These are phyloP conservation scores for Polypedilum vanderplanki DNA, from an alignment of 1,140 invertebrate genomes.

Conservation along the genomic window DNA sequence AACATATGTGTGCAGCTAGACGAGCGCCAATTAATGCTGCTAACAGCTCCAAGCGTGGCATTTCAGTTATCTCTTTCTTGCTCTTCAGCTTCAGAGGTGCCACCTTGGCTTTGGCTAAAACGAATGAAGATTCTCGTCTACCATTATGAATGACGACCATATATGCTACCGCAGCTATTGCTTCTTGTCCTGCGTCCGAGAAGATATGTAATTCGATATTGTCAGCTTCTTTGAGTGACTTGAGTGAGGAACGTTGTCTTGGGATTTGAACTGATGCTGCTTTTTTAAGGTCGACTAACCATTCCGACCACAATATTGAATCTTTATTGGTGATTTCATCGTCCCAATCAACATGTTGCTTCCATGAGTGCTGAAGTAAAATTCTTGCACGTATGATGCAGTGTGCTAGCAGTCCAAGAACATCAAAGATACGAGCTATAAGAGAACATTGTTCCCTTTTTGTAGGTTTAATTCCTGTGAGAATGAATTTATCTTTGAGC, in stretches of 20 bases:
- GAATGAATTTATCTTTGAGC: background rate
- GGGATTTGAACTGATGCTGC: background rate
- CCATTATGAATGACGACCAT: background rate
- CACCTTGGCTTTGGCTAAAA: background rate
- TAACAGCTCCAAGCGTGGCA: background rate
- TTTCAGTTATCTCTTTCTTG: background rate
- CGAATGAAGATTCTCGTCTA: background rate
- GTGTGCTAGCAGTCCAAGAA: constrained; percentile 36
- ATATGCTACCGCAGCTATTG: background rate
- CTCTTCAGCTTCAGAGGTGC: background rate
- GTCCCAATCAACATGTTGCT: background rate
- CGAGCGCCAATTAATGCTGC: background rate
- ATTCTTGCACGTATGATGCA: constrained; percentile 35
- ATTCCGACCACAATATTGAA: background rate
- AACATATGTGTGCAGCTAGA: background rate
- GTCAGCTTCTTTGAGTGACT: background rate
- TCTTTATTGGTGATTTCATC: background rate
- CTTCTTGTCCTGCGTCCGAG: background rate
- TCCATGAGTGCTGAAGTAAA: constrained; percentile 37
- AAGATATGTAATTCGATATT: background rate
- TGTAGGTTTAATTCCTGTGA: constrained; percentile 28
- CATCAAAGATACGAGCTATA: constrained; percentile 36
- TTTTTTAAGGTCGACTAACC: background rate
- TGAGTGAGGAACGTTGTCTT: background rate
- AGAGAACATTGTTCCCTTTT: constrained; percentile 32